Base-by-base conservation (phyloP, 2,113 vertebrate species). In the Spermophilus dauricus region DNA sequence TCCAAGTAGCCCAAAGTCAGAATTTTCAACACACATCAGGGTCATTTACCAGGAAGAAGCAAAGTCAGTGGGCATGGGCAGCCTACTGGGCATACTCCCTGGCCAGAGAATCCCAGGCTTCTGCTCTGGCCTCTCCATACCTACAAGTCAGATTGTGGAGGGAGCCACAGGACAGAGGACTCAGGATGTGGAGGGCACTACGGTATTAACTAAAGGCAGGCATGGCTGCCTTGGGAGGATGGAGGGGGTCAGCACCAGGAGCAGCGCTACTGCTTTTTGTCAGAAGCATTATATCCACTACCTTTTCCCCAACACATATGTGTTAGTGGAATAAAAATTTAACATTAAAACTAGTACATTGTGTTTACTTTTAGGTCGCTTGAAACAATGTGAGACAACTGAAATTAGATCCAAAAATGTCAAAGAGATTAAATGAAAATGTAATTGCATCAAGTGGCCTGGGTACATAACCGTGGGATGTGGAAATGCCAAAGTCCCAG, bases 201-300 rank as follows among this genome's bases (percentile, higher is more conserved):
- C 0, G 2, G 61, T 8, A 37, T 24, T 76, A 69, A 53, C 61
- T 51, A 70, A n/a, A 45, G 13, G 16, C 17, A 63, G 72, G 48
- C n/a, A 45, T 1, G 16, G 34, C 22, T 11, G 11, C 73, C 63
- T 42, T 51, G 18, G 42, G 10, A 39, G 20, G 11, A 48, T 8
- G 45, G 56, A 51, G 30, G 30, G n/a, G 39, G 22, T 7, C 20
- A 17, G 20, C 2, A 3, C 2, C n/a, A 0, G 34, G 7, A 34
- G 34, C 14, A 10, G 51, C 63, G 42, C 12, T 0, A 30, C 34
- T n/a, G 51, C n/a, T 72, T 37, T 80, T 34, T 13, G 63, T 26
- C 0, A 4, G 8, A 30, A 51, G 32, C 16, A 13, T 0, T 0
- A 17, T 4, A 8, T 53, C n/a, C 7, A 16, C 56, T 58, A 16